phyloP scores from a whole-genome alignment of 2,888 invertebrate species.

The Agapostemon virescens region DNA sequence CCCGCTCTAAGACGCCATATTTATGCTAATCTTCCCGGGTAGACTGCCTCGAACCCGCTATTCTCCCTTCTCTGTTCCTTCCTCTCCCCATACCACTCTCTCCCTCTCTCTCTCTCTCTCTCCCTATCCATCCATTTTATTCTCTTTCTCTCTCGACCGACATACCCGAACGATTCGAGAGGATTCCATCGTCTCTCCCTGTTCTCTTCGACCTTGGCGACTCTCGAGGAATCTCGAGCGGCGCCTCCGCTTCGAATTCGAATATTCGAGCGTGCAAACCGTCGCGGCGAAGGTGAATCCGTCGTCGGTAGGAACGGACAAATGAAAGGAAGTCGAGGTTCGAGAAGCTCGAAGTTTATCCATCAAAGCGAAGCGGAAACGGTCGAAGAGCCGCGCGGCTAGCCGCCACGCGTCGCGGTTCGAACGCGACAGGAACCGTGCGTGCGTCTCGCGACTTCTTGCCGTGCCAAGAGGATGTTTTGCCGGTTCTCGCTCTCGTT shows the following conservation, averaged over 20 bases:
- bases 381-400: not conserved
- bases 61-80: not conserved
- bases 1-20: constrained; percentile 80
- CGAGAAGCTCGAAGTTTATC: no score
- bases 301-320: no score
- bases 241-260: not conserved
- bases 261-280: no score
- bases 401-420: constrained; percentile 32
- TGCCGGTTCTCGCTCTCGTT: constrained; percentile 51
- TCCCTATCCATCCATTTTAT: no score
- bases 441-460: constrained; percentile 64
- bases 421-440: constrained; percentile 66
- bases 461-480: constrained; percentile 64
- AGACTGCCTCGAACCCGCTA: constrained; percentile 59
- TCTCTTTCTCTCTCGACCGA: not conserved
- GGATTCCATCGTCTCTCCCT: constrained; percentile 1
- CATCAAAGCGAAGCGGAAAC: not conserved
- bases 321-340: no score
- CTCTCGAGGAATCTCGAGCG: not conserved
- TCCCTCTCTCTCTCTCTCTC: not conserved
- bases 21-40: constrained; percentile 79
- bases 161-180: not conserved
- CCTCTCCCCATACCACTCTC: no score
- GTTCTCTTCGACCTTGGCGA: not conserved
- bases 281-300: no score